These are phyloP conservation scores for Tortrix viridana DNA, from an alignment of 2,888 invertebrate species.

Conservation along the genomic window DNA sequence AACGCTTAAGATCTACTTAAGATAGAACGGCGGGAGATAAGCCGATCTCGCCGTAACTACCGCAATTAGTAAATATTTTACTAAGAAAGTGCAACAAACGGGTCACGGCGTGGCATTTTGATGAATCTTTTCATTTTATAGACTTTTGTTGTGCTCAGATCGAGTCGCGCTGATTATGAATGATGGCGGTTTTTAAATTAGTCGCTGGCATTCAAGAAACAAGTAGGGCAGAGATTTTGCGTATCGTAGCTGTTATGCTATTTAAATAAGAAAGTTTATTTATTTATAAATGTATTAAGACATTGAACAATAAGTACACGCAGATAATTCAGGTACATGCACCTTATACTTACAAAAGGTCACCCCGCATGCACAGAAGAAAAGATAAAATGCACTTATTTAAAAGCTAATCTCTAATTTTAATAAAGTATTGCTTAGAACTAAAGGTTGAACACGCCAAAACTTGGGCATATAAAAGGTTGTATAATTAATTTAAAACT, in stretches of 20 bases:
- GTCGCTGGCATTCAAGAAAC: constrained; percentile 25
- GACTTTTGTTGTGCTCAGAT: constrained; percentile 37
- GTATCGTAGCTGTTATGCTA: neutral
- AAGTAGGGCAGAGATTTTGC: constrained; percentile 3
- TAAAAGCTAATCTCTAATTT: too few species aligned
- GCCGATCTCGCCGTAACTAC: constrained; percentile 44
- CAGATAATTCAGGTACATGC: too few species aligned
- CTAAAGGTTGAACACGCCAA: too few species aligned
- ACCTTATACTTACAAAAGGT: too few species aligned
- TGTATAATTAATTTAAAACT: too few species aligned
- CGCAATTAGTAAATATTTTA: constrained; percentile 62
- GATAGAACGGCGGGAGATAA: constrained; percentile 36
- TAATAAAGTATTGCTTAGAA: too few species aligned
- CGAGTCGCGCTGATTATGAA: constrained; percentile 29
- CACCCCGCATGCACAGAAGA: too few species aligned
- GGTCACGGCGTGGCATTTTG: constrained; percentile 38
- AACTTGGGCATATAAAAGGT: too few species aligned
- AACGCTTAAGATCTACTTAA: constrained; percentile 40
- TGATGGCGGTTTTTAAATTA: constrained; percentile 33
- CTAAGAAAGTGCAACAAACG: constrained; percentile 47
- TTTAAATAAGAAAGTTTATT: too few species aligned
- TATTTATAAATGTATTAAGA: too few species aligned
- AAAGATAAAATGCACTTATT: too few species aligned
- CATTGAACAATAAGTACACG: too few species aligned
- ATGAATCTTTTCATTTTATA: constrained; percentile 39